Evolutionary conservation across 2,888 invertebrate species (phyloP).

Genomic region (Trimorus sp.): DNA sequence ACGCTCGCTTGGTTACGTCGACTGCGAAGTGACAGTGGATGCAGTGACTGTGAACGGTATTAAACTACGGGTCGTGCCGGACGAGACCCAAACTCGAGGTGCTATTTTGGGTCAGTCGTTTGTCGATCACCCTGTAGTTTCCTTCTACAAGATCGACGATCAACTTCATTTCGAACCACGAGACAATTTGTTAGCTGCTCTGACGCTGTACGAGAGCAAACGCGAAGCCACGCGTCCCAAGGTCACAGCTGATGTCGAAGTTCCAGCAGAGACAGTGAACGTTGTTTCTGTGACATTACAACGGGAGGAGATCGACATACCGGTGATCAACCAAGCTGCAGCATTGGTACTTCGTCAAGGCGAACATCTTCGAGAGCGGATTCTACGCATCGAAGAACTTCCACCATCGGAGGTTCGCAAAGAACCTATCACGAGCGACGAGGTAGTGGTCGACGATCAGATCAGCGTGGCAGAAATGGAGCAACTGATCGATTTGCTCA

Average conservation of each 20-base stretch:
- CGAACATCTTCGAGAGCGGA: too few species aligned
- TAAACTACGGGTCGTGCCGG: slow-evolving; percentile 1
- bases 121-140: not conserved
- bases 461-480: not conserved
- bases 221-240: not conserved
- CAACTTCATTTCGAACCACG: not conserved
- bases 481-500: not conserved
- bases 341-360: too few species aligned
- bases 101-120: not conserved
- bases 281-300: too few species aligned
- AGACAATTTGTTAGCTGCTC: not conserved
- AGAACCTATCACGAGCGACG: not conserved
- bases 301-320: too few species aligned
- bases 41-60: not conserved
- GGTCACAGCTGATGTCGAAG: not conserved
- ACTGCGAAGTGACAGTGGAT: not conserved
- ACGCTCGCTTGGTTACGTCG: not conserved
- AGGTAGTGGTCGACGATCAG: not conserved
- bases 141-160: not conserved
- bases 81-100: not conserved
- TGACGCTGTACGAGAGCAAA: not conserved
- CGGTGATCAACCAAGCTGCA: too few species aligned
- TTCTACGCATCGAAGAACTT: too few species aligned
- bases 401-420: too few species aligned
- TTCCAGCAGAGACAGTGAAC: too few species aligned